Conservation (phyloP, 1,140 invertebrate species). For the Ceratitis capitata region DNA sequence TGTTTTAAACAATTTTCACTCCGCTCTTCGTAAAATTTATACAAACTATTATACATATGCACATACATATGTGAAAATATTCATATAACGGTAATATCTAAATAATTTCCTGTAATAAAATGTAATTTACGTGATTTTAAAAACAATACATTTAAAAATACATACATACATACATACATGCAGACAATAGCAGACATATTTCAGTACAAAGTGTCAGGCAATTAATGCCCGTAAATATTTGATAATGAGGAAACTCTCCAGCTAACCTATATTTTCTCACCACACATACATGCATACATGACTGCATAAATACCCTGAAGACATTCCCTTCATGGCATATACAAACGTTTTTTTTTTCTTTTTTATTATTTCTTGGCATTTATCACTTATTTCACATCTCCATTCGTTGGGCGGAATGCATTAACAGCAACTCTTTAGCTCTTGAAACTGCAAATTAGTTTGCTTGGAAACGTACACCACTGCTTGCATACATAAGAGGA, state of each 20-base stretch:
- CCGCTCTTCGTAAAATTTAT: no score
- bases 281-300: no score
- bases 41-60: no score
- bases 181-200: not conserved
- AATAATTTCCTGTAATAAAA: no score
- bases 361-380: not conserved
- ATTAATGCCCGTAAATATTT: not conserved
- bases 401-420: not conserved
- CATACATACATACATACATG: not conserved
- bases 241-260: not conserved
- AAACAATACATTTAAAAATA: not conserved
- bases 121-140: not conserved
- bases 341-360: no score
- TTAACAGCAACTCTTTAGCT: not conserved
- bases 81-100: not conserved
- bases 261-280: not conserved
- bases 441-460: not conserved
- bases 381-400: constrained; percentile 7
- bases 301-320: no score
- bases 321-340: no score
- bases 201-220: not conserved
- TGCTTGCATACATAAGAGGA: not conserved
- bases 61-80: not conserved
- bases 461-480: not conserved
- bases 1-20: no score